Conservation (phyloP, 2,797 vertebrate genomes). For the Arrhamphus sclerolepis region DNA sequence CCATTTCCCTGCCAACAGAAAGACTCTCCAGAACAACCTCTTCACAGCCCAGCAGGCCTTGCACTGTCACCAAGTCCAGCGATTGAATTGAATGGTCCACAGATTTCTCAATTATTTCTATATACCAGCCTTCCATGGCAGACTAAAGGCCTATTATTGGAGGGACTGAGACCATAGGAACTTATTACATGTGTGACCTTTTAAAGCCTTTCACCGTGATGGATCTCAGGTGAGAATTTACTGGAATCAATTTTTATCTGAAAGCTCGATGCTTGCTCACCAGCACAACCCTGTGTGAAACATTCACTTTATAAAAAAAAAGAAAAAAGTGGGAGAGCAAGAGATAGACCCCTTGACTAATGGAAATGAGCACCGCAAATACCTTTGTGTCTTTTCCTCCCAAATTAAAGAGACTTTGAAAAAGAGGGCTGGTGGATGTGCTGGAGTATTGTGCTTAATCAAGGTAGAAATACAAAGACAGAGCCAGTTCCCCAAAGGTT, state of each 20-base stretch:
- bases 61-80: slow-evolving; percentile 76
- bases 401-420: slow-evolving; percentile 84
- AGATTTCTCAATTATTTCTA: slow-evolving; percentile 90
- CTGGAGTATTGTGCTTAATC: slow-evolving; percentile 81
- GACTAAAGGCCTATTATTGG: slow-evolving; percentile 87
- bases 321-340: slow-evolving; percentile 28
- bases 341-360: slow-evolving; percentile 60
- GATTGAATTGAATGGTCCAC: slow-evolving; percentile 87
- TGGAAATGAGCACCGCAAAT: slow-evolving; percentile 72
- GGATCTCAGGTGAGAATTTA: slow-evolving; percentile 88
- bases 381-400: slow-evolving; percentile 78
- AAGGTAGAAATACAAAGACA: slow-evolving; percentile 82
- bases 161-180: slow-evolving; percentile 86
- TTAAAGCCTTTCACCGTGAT: slow-evolving; percentile 86
- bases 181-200: slow-evolving; percentile 90
- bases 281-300: slow-evolving; percentile 72
- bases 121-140: slow-evolving; percentile 84
- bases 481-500: slow-evolving; percentile 79
- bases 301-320: slow-evolving; percentile 72
- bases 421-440: slow-evolving; percentile 71
- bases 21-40: slow-evolving; percentile 72
- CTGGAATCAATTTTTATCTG: slow-evolving; percentile 87
- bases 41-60: slow-evolving; percentile 72
- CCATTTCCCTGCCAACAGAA: slow-evolving; percentile 72
- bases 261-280: slow-evolving; percentile 78